A percentile compares a stretch with the other conserved stretches of the same genome.
phyloP scores from a whole-genome alignment of 2,888 invertebrate species.

The Hirtodrosophila histrioides region DNA sequence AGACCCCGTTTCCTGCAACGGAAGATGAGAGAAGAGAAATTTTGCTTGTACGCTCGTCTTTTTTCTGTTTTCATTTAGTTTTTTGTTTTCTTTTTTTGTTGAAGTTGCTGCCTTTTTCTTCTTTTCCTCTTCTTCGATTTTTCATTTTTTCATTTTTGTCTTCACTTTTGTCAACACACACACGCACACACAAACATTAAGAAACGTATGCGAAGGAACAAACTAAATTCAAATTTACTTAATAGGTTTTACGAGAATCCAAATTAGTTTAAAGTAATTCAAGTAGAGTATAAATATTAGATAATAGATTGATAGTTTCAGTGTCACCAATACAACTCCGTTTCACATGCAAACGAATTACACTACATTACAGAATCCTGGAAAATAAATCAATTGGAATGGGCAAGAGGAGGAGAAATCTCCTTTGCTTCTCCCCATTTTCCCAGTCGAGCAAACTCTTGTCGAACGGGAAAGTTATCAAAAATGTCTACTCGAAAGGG shows the following conservation, averaged over 20 bases:
- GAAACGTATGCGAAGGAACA: slow-evolving; percentile 16
- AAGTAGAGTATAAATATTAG: slow-evolving; percentile 3
- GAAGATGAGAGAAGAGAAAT: slow-evolving; percentile 79
- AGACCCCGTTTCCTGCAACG: slow-evolving; percentile 70
- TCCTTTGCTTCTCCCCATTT: neutral
- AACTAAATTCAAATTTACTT: slow-evolving; percentile 31
- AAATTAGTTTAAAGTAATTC: slow-evolving; percentile 9
- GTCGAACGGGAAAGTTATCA: too few relatives aligned
- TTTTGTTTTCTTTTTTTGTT: slow-evolving; percentile 26
- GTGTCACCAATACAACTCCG: neutral
- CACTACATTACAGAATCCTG: slow-evolving; percentile 13
- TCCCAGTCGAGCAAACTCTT: too few relatives aligned
- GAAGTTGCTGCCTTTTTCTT: slow-evolving; percentile 21
- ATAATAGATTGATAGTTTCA: neutral
- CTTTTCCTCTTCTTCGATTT: slow-evolving; percentile 5
- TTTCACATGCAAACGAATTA: slow-evolving; percentile 2
- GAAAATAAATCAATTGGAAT: slow-evolving; percentile 12
- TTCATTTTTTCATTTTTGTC: slow-evolving; percentile 14
- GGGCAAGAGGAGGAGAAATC: neutral
- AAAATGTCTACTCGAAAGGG: too few relatives aligned
- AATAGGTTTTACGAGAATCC: slow-evolving; percentile 20
- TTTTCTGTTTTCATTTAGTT: slow-evolving; percentile 24
- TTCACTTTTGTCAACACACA: slow-evolving; percentile 44
- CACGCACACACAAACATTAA: slow-evolving; percentile 32
- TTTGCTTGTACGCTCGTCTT: slow-evolving; percentile 68